Evolutionary conservation across 2,888 invertebrate genomes (phyloP).

Genomic region (Heliconius erato): DNA sequence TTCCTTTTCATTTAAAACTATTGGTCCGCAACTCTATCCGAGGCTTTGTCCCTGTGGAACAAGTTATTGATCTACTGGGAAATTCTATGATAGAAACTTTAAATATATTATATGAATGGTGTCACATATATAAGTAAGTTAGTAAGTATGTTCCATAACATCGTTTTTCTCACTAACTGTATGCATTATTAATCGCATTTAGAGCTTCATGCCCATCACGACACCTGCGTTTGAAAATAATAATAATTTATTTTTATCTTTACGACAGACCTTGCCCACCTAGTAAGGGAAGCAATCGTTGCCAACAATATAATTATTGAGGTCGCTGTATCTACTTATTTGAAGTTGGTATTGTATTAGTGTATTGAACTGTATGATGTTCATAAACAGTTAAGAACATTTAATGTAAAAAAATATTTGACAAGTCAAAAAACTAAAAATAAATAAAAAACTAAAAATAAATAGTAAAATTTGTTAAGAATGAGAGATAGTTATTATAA

Average conservation of each 20-base stretch:
- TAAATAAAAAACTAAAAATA: neutral
- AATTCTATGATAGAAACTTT: neutral
- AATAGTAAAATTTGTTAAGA: neutral
- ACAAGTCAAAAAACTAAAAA: neutral
- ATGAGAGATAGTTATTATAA: neutral
- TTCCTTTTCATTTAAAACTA: neutral
- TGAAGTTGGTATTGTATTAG: conserved; percentile 33
- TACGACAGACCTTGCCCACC: conserved; percentile 39
- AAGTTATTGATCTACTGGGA: conserved; percentile 18
- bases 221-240: conserved; percentile 1
- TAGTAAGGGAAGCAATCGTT: conserved; percentile 38
- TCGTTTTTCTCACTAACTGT: neutral
- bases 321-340: conserved; percentile 42
- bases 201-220: neutral
- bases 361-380: neutral
- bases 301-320: conserved; percentile 45
- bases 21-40: neutral
- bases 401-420: neutral
- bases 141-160: neutral
- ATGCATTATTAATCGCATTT: neutral
- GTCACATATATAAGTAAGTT: too few species aligned
- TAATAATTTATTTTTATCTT: conserved; percentile 12
- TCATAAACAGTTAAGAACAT: neutral
- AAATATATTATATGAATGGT: neutral
- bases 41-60: conserved; percentile 8